Evolutionary conservation across 92 coral and sea anemone genomes (phyloP).

Genomic region (Epizoanthus fatuus): DNA sequence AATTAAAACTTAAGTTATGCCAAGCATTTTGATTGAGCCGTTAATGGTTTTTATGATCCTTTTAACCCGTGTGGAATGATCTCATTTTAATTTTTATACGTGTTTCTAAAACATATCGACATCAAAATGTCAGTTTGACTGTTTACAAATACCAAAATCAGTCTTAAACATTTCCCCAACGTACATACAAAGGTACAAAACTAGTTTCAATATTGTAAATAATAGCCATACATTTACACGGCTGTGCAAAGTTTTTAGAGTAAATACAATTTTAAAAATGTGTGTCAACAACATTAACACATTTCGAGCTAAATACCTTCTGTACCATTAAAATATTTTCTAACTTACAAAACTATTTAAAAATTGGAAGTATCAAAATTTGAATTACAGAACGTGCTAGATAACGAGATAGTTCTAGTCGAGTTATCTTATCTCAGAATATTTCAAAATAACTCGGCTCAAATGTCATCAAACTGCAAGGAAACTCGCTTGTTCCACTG

Average conservation of each 20-base stretch:
- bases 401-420: neutral
- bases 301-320: neutral
- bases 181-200: neutral
- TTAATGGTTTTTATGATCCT: neutral
- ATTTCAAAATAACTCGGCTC: neutral
- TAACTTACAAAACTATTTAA: neutral
- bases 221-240: slow-evolving; percentile 8
- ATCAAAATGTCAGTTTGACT: no score
- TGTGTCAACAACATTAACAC: neutral
- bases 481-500: slow-evolving; percentile 46
- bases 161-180: no score
- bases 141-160: no score
- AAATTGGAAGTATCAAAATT: neutral
- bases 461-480: slow-evolving; percentile 25
- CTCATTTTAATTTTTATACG: no score
- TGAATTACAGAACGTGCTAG: neutral
- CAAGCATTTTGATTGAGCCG: slow-evolving; percentile 10
- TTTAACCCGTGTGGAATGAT: neutral
- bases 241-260: neutral
- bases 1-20: neutral
- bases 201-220: neutral
- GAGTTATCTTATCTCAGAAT: neutral
- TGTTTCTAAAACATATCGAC: no score
- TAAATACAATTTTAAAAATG: neutral
- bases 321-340: neutral